Base-by-base conservation (phyloP, 2,113 vertebrate genomes). In the Urocynchramus pylzowi region DNA sequence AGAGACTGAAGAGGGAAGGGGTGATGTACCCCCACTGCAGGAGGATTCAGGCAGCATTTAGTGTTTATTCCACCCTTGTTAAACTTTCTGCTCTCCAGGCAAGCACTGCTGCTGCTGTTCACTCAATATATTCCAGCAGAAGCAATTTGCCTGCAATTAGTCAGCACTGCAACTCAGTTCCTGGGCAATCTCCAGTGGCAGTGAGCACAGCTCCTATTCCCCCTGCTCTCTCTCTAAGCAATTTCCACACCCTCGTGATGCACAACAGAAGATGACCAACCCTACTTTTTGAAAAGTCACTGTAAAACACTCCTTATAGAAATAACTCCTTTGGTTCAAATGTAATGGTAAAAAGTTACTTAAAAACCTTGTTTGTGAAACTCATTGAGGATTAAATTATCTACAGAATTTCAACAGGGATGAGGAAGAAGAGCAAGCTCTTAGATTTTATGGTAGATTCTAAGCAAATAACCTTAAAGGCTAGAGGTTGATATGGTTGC, bases 91-190 rank as follows among this genome's bases (percentile, higher is more conserved):
- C 84, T 87, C 57, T 60, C n/a, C 71, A 61, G 49, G 47, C 64
- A 67, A 76, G 42, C 63, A 2, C 68, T 42, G 59, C 30, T 52
- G 63, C 74, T 94, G 3, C 79, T 80, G 23, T 7, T 91, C 91
- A 42, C 78, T 69, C 71, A 16, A 10, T 50, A 9, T 10, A 3
- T 39, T 31, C 83, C 83, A 82, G 90, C 85, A 90, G 79, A 78
- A 90, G 78, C 61, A 75, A 78, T 84, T 90, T 96, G 33, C 75
- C 80, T 71, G 84, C 87, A 92, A 84, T 88, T 96, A 92, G 83
- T 90, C 90, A 88, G 90, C 56, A 44, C 15, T 5, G 79, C 67
- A 80, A 26, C 54, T 35, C 74, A 22, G 81, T 31, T 64, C 92
- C 74, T 45, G 45, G 75, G 87, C 75, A 88, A 47, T 31, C 35